phyloP scores from a whole-genome alignment of 2,113 vertebrate species.

The Pelusios castaneus region DNA sequence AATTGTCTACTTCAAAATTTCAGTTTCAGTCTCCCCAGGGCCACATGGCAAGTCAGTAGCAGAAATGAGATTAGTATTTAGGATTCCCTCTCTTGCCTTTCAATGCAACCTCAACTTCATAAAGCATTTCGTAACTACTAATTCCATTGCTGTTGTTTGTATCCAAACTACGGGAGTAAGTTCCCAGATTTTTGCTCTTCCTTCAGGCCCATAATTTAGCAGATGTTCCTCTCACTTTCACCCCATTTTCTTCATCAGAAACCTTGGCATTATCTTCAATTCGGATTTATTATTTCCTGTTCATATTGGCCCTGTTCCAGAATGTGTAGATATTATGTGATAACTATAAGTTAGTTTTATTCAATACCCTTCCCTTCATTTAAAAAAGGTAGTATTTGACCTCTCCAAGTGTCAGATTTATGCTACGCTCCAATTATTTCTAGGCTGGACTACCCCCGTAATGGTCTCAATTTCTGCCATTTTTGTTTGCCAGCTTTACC shows the following conservation, averaged over 20 bases:
- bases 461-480: neutral
- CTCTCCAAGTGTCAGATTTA: constrained; percentile 29
- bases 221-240: neutral
- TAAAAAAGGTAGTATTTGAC: constrained; percentile 30
- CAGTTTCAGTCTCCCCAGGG: neutral
- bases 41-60: neutral
- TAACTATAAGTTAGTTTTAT: constrained; percentile 32
- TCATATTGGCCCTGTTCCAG: constrained; percentile 17
- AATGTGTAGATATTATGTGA: constrained; percentile 32
- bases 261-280: constrained; percentile 1
- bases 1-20: neutral
- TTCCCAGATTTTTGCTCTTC: neutral
- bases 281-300: constrained; percentile 20
- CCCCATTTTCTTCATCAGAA: constrained; percentile 16
- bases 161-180: neutral
- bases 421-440: neutral
- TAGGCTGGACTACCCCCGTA: neutral
- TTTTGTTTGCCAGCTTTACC: neutral
- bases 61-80: neutral
- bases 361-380: constrained; percentile 8
- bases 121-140: neutral
- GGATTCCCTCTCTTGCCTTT: neutral
- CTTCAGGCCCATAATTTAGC: neutral
- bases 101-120: neutral
- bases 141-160: neutral